phyloP scores from a whole-genome alignment of 2,888 invertebrate genomes.

The Melanostoma scalare region DNA sequence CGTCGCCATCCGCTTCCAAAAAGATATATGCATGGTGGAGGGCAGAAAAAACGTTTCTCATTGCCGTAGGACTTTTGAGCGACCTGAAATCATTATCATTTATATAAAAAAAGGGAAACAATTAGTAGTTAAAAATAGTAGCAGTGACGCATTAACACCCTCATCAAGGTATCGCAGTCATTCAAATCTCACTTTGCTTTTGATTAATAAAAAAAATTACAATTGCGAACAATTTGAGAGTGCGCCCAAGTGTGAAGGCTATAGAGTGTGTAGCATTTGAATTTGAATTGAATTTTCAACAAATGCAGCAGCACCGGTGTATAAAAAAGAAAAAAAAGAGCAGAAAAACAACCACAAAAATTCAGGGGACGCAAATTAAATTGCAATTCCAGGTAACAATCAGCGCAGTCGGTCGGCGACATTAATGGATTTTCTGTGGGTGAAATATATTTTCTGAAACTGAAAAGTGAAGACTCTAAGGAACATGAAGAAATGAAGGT shows the following conservation, averaged over 20 bases:
- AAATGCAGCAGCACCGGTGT: constrained; percentile 37
- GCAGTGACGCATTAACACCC: constrained; percentile 22
- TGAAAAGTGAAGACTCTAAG: constrained; percentile 21
- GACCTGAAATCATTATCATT: constrained; percentile 83
- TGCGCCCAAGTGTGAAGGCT: constrained; percentile 81
- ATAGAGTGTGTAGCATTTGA: constrained; percentile 66
- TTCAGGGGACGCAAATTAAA: constrained; percentile 66
- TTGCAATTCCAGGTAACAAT: constrained; percentile 42
- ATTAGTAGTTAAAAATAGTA: background rate
- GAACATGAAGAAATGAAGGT: constrained; percentile 40
- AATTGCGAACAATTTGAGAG: constrained; percentile 72
- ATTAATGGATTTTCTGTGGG: constrained; percentile 57
- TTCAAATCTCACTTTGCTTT: constrained; percentile 35
- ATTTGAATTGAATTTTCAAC: constrained; percentile 56
- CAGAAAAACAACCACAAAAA: constrained; percentile 51
- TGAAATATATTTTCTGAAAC: constrained; percentile 20
- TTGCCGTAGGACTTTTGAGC: constrained; percentile 99
- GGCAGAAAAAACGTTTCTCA: constrained; percentile 99
- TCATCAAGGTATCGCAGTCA: constrained; percentile 37
- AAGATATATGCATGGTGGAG: constrained; percentile 99
- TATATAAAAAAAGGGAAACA: background rate
- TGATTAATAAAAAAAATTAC: constrained; percentile 48
- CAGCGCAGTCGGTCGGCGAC: constrained; percentile 33
- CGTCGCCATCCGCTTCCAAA: constrained; percentile 99
- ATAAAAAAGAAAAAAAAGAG: constrained; percentile 10